Base-by-base conservation (phyloP, 2,113 vertebrate genomes). In the Bostrychus sinensis region DNA sequence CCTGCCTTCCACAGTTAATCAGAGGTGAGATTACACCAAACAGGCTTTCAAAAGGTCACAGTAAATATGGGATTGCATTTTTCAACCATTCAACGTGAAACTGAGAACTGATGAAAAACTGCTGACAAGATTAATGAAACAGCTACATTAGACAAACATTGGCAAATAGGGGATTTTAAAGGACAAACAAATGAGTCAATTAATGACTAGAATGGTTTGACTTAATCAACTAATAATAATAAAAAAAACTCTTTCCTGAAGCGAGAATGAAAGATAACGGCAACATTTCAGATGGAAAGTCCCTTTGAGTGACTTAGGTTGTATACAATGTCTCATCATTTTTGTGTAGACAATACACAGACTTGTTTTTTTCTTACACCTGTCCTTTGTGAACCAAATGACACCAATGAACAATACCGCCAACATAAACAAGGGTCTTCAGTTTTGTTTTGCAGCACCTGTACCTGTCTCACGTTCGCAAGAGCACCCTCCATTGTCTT, bases 251-350 rank as follows among this genome's bases (percentile, higher is more conserved):
- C n/a, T n/a, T n/a, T n/a, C n/a, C n/a, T n/a, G n/a, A n/a, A n/a
- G n/a, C n/a, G n/a, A 32, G 30, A 2, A 8, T 32, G 1, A 32
- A 32, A n/a, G n/a, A 10, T 42, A 42, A 20, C 2, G 4, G 19
- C 19, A 22, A 45, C 6, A 10, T 22, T 5, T 25, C 45, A 7
- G 5, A 6, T 7, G 53, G 60, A 69, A 75, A 77, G 26, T 14
- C 57, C 74, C 64, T 4, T 5, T 10, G 22, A 2, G 0, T 43
- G 3, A 5, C n/a, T 48, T 6, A 42, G 19, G 13, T 20, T 14
- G 4, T 12, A 14, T 12, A 14, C 13, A 1, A 20, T 64, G 48
- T 71, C 16, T 75, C 39, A 51, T 56, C 11, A 25, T 5, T 2
- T 3, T 2, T 50, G 4, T 10, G 9, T 30, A 12, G 19, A 1